These are phyloP conservation scores for Eupithecia insigniata DNA, from an alignment of 2,888 invertebrate species.

Conservation along the genomic window DNA sequence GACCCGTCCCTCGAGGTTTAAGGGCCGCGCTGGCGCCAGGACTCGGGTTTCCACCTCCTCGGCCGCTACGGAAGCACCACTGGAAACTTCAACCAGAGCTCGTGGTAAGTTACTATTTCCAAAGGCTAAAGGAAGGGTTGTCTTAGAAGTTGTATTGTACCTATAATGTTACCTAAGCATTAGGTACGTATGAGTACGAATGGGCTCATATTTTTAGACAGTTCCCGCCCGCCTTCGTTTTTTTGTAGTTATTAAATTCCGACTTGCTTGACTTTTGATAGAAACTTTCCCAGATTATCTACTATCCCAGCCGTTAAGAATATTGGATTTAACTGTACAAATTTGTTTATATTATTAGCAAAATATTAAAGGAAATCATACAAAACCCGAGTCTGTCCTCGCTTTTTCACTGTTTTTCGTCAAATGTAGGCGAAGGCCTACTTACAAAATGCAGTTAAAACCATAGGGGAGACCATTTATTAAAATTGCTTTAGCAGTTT, in stretches of 20 bases:
- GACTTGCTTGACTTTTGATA: neutral
- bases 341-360: too few relatives aligned
- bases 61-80: conserved; percentile 73
- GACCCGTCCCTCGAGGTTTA: conserved; percentile 77
- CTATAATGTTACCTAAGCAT: too few relatives aligned
- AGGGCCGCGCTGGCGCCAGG: conserved; percentile 73
- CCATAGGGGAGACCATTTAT: neutral
- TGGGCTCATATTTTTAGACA: neutral
- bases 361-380: too few relatives aligned
- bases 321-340: too few relatives aligned
- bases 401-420: too few relatives aligned
- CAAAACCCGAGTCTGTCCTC: too few relatives aligned
- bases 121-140: neutral
- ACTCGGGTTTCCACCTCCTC: conserved; percentile 75
- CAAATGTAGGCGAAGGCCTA: too few relatives aligned
- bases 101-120: conserved; percentile 68
- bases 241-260: neutral
- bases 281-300: neutral
- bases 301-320: neutral
- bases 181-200: too few relatives aligned
- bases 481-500: neutral
- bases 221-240: neutral
- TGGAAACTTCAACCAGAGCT: conserved; percentile 75
- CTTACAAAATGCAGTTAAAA: too few relatives aligned
- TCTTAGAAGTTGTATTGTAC: neutral